A percentile compares a stretch with the other conserved stretches of the same genome.
Conservation (phyloP, 2,113 vertebrate genomes). For the Pseudorectes ferrugineus region DNA sequence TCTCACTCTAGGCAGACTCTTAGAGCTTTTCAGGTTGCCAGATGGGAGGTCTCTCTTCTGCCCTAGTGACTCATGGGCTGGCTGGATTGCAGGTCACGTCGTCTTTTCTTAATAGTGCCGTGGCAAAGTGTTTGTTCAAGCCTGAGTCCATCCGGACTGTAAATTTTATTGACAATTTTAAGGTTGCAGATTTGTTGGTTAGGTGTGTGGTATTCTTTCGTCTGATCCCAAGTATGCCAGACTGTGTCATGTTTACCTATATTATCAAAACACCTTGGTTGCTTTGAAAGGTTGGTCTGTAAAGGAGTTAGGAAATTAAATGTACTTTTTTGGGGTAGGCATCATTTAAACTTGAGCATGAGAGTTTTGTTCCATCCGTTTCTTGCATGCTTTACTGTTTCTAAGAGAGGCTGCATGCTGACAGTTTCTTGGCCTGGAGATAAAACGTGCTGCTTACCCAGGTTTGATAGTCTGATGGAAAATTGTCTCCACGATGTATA, state of each 20-base stretch:
- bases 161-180: background rate
- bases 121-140: background rate
- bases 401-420: background rate
- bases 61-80: background rate
- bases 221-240: background rate
- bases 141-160: background rate
- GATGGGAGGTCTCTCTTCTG: background rate
- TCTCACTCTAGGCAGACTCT: background rate
- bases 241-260: background rate
- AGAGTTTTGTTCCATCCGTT: background rate
- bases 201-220: background rate
- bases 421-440: slow-evolving; percentile 38
- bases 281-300: background rate
- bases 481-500: background rate
- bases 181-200: background rate
- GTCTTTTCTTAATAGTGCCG: background rate
- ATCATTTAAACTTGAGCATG: background rate
- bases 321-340: background rate
- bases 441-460: background rate
- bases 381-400: background rate
- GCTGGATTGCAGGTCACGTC: background rate
- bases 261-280: background rate
- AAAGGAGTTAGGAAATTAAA: background rate
- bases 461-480: slow-evolving; percentile 6
- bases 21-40: background rate